Evolutionary conservation across 2,888 invertebrate genomes (phyloP), one percentile per base, ranked within the genome.

Genomic region (Abrostola tripartita): DNA sequence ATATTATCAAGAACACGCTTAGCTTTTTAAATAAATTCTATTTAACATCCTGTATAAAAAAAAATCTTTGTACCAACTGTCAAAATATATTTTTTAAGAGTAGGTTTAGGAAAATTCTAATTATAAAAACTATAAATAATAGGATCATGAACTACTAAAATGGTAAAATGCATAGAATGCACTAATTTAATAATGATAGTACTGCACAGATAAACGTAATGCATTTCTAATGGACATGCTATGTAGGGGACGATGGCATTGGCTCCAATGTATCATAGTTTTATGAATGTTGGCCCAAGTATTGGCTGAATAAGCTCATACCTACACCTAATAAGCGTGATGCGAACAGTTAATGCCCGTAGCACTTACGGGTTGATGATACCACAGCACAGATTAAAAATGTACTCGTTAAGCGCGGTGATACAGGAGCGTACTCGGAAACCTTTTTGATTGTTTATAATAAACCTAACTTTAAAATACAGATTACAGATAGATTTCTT

Each of bases 211-310:
- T 73, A 78, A 69, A 82, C 63, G 66, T 64, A 80, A 78, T 80
- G 82, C 78, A 67, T 75, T 69, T 69, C 79, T 74, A 81, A 78
- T 82, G 73, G 53, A 49, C 87, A 88, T 88, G 86, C 88, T 79
- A 68, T 77, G 79, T 74, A 79, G 76, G 78, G 79, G 68, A 50
- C 51, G n/a, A 47, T 6, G 38, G 71, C 60, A 49, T 51, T 74
- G 68, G 62, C 71, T 77, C 67, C 71, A 80, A 68, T 56, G 64
- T 50, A 35, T 11, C 12, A 11, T 7, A 11, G 37, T 9, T 8
- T 47, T 36, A 5, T 0, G 11, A 42, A 11, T 44, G n/a, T 6
- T 58, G n/a, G n/a, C 40, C 44, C 14, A 47, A 14, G 44, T 47
- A 47, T 47, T 47, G 6, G 14, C 4, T 0, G 14, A 24, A 24